phyloP scores from a whole-genome alignment of 2,113 vertebrate genomes.

The Lipotes vexillifer region DNA sequence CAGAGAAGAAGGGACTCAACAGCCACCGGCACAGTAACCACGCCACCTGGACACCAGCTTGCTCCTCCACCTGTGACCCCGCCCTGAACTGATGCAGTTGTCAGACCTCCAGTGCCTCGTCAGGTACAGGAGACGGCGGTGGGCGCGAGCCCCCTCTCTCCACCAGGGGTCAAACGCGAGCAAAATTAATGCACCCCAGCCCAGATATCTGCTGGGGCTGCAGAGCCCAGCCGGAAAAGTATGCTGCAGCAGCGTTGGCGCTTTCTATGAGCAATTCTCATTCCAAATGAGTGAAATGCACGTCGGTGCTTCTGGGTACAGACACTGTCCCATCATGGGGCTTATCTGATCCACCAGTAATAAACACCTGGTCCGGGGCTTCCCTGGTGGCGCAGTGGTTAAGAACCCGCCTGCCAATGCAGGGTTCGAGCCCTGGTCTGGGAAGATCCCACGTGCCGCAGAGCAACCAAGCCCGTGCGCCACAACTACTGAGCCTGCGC shows the following conservation, averaged over 20 bases:
- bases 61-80: neutral
- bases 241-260: neutral
- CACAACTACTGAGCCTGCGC: too few relatives aligned
- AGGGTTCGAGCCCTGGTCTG: too few relatives aligned
- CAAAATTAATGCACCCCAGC: neutral
- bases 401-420: too few relatives aligned
- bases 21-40: accelerated
- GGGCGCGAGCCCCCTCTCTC: neutral
- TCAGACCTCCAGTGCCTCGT: neutral
- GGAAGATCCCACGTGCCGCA: too few relatives aligned
- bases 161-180: accelerated
- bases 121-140: neutral
- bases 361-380: neutral
- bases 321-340: slow-evolving; percentile 3
- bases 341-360: slow-evolving; percentile 52
- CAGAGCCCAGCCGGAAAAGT: neutral
- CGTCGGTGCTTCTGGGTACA: slow-evolving; percentile 38
- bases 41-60: neutral
- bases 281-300: neutral
- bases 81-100: neutral
- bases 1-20: neutral
- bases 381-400: too few relatives aligned
- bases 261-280: slow-evolving; percentile 45
- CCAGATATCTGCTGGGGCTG: neutral
- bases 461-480: too few relatives aligned